Conservation (phyloP, 2,797 vertebrate genomes). For the Manis crassicaudata region DNA sequence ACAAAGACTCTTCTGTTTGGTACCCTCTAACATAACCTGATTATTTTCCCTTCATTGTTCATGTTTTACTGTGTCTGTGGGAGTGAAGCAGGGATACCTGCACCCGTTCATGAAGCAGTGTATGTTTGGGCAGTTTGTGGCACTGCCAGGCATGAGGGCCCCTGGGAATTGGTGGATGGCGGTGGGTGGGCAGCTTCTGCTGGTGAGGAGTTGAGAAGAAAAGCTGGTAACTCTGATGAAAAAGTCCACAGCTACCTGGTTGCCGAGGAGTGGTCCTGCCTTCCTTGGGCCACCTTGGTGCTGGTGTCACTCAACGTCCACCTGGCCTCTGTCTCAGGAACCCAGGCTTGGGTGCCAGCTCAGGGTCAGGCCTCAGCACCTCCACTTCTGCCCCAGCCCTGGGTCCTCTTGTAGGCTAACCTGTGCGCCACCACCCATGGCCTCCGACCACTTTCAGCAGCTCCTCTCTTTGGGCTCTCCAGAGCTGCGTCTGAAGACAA, state of each 20-base stretch:
- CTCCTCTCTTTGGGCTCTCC: background rate
- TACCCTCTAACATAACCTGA: rapidly evolving
- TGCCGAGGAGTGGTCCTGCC: too few relatives aligned
- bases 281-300: background rate
- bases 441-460: background rate
- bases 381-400: background rate
- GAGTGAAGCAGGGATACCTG: too few relatives aligned
- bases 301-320: rapidly evolving
- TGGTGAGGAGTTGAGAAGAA: background rate
- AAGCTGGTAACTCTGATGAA: background rate
- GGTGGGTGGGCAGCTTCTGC: rapidly evolving
- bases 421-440: too few relatives aligned
- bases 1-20: background rate
- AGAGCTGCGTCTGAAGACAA: background rate
- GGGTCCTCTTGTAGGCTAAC: background rate
- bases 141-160: background rate
- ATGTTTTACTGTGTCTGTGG: too few relatives aligned
- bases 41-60: background rate
- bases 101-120: background rate
- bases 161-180: rapidly evolving
- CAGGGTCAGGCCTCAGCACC: rapidly evolving
- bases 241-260: background rate
- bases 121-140: rapidly evolving
- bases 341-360: background rate
- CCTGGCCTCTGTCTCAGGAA: background rate